Evolutionary conservation across 92 coral and sea anemone species (phyloP), one percentile per base, ranked within the genome.

Genomic region (Isaurus tuberculatus): DNA sequence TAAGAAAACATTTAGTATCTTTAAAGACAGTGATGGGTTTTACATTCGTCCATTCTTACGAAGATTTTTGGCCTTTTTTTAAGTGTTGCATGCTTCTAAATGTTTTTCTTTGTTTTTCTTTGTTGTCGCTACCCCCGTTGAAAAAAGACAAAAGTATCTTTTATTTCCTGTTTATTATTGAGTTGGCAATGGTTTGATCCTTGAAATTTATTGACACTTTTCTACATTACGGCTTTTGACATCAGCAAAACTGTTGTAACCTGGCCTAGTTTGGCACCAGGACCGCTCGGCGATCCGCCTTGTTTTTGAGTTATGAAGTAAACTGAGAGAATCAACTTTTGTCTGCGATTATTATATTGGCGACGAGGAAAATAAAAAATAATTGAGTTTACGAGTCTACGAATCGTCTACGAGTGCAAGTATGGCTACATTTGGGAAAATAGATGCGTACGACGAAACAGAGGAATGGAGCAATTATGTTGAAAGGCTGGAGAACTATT

Each of bases 381-480:
- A 17, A 65, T 60, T 51, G 61, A 51, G 61, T 51, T 51, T 51
- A 51, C 13, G 61, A 51, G 61, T 51, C 61, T 51, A 51, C 72
- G 34, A 73, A 14, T 64, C 64, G 31, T 32, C 46, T 0, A 9
- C 43, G 8, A 37, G 5, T 37, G 43, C 43, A 37, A 37, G 43
- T 37, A 37, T 37, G 43, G 43, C 43, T 37, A 37, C 43, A 37
- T 37, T 37, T 37, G 43, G 43, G 43, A 37, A 16, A 29, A 61
- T 15, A 65, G 65, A 77, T 85, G 34, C 72, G 42, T 15, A 51
- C 61, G 2, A 86, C 44, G 46, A 66, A 19, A 63, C 72, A 34
- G 86, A 86, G 33, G 84, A 55, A 25, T 88, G 88, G 88, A 75
- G 63, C 16, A 63, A 83, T 30, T 87, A 88, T 48, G 69, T 75